Conservation (phyloP, 2,888 invertebrate genomes). For the Nezara viridula region DNA sequence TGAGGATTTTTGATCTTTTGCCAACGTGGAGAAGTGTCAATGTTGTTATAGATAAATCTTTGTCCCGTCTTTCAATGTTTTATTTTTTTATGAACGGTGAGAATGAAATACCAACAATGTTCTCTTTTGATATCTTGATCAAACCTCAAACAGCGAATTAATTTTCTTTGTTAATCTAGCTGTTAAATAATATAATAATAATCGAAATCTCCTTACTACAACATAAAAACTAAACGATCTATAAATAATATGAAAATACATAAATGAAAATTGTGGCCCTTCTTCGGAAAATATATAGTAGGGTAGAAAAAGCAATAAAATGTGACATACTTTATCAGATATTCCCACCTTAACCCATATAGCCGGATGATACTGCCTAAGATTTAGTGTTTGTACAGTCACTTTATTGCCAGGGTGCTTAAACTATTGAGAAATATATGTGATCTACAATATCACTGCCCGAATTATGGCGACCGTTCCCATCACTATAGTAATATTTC, state of each 20-base stretch:
- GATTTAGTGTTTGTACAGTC: neutral
- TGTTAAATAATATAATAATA: neutral
- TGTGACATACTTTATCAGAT: neutral
- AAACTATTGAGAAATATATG: neutral
- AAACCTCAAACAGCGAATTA: no score
- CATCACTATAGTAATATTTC: neutral
- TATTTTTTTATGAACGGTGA: no score
- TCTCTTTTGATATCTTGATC: no score
- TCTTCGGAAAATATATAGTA: neutral
- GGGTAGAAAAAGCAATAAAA: neutral
- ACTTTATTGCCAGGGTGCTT: neutral
- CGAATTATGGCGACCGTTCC: neutral
- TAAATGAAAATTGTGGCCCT: neutral
- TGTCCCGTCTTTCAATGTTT: no score
- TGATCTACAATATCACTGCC: neutral
- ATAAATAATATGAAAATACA: neutral
- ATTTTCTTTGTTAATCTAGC: no score
- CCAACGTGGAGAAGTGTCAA: no score
- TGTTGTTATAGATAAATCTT: no score
- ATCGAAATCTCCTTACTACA: neutral
- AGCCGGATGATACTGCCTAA: slow-evolving; percentile 11
- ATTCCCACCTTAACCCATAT: slow-evolving; percentile 17
- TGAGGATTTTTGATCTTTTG: no score
- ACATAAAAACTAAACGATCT: neutral
- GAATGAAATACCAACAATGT: no score